Percentiles rank a stretch among this genome's conserved stretches.
Evolutionary conservation across 2,113 vertebrate species (phyloP).

Genomic region (Hassar affinis): DNA sequence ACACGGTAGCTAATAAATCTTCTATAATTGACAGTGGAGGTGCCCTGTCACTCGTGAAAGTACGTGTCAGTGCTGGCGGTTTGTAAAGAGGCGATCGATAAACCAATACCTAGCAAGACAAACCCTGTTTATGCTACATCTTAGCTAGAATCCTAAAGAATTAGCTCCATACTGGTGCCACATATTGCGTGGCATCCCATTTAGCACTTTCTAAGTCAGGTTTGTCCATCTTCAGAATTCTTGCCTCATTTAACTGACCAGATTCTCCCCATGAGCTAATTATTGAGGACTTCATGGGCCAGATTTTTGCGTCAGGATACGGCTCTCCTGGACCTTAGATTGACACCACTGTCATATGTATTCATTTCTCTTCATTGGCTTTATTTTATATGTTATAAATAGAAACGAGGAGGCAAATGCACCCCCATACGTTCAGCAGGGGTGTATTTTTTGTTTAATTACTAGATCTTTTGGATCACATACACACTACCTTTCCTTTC

Average conservation of each 20-base stretch:
- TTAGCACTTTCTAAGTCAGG: not conserved
- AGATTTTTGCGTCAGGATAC: not conserved
- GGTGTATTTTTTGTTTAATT: not conserved
- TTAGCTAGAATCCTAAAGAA: not conserved
- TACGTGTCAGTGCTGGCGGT: constrained; percentile 39
- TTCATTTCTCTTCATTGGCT: not conserved
- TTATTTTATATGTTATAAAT: not conserved
- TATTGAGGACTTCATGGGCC: not conserved
- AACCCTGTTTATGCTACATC: constrained; percentile 18
- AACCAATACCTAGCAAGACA: constrained; percentile 41
- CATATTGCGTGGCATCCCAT: not conserved
- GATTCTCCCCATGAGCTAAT: not conserved
- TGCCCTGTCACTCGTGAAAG: constrained; percentile 44
- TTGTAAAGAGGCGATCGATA: constrained; percentile 46
- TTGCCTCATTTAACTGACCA: not conserved
- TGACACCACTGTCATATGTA: not conserved
- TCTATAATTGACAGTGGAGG: constrained; percentile 52
- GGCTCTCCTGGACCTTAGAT: not conserved
- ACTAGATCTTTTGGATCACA: not conserved
- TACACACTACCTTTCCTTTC: not conserved
- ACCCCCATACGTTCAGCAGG: not conserved
- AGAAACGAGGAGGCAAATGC: not conserved
- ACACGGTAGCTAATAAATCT: constrained; percentile 48
- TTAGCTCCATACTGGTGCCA: too few species aligned
- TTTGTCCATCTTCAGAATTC: not conserved